Evolutionary conservation across 1,140 invertebrate species (phyloP).

Genomic region (Bombyx mandarina): DNA sequence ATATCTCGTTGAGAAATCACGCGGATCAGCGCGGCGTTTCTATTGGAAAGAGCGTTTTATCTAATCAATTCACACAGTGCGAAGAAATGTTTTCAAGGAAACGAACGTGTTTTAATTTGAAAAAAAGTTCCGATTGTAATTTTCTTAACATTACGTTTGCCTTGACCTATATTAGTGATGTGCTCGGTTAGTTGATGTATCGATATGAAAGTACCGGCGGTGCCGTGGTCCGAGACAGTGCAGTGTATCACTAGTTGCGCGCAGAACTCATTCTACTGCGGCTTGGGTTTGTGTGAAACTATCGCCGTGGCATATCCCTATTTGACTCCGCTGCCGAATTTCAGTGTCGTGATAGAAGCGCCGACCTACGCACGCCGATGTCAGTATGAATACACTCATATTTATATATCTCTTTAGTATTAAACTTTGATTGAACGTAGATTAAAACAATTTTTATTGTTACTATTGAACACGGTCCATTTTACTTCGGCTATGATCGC

Average conservation of each 20-base stretch:
- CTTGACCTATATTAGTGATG: constrained; percentile 7
- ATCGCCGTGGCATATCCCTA: constrained; percentile 34
- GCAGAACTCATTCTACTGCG: constrained; percentile 39
- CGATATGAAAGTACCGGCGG: constrained; percentile 40
- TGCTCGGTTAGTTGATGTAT: constrained; percentile 12
- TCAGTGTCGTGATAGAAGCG: constrained; percentile 49
- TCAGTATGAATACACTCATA: constrained; percentile 26
- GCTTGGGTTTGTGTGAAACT: constrained; percentile 32
- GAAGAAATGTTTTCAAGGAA: constrained; percentile 22
- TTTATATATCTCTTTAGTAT: too few relatives aligned
- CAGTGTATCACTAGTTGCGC: constrained; percentile 44
- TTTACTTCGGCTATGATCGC: too few relatives aligned
- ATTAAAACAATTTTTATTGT: too few relatives aligned
- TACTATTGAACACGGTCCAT: too few relatives aligned
- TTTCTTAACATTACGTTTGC: background rate
- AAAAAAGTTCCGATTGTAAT: background rate
- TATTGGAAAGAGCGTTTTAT: constrained; percentile 37
- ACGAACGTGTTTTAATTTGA: constrained; percentile 7
- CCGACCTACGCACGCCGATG: constrained; percentile 37
- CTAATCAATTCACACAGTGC: constrained; percentile 34
- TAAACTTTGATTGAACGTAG: too few relatives aligned
- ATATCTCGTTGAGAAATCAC: constrained; percentile 44
- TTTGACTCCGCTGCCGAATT: constrained; percentile 37
- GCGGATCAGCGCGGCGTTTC: constrained; percentile 43
- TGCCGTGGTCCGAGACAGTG: constrained; percentile 33